These are phyloP conservation scores for Dipodomys ordii DNA, from an alignment of 2,113 vertebrate species.

Conservation along the genomic window DNA sequence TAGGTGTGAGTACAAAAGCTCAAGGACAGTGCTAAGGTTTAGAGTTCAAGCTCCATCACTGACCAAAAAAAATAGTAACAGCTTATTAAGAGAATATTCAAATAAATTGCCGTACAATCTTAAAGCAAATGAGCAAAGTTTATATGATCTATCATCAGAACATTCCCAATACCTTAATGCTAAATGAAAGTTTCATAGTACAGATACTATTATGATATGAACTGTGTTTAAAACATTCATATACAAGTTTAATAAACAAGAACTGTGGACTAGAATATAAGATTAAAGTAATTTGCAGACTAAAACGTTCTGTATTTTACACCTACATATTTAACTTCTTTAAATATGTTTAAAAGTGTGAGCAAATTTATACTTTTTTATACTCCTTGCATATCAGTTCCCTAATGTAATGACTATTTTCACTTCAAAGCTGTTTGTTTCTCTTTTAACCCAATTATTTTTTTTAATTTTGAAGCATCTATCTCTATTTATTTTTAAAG, in stretches of 20 bases:
- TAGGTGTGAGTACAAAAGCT: too few species aligned
- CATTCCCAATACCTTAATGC: not conserved
- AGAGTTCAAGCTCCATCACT: too few species aligned
- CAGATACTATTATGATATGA: not conserved
- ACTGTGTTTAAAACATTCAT: not conserved
- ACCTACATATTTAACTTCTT: not conserved
- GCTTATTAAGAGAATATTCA: not conserved
- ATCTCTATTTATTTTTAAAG: too few species aligned
- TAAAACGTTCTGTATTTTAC: not conserved
- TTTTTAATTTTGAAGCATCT: too few species aligned
- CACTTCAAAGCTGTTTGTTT: too few species aligned
- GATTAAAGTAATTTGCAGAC: not conserved
- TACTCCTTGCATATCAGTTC: not conserved
- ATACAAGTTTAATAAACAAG: not conserved
- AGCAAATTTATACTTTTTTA: not conserved
- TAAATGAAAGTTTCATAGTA: not conserved
- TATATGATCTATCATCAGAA: not conserved
- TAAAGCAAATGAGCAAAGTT: not conserved
- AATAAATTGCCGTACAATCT: not conserved
- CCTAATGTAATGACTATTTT: not conserved
- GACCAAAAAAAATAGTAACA: too few species aligned
- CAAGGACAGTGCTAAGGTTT: too few species aligned
- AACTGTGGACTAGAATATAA: not conserved
- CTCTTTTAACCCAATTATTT: too few species aligned
- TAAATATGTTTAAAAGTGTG: not conserved